Evolutionary conservation across 2,113 vertebrate genomes (phyloP).

Genomic region (Xenopus laevis): DNA sequence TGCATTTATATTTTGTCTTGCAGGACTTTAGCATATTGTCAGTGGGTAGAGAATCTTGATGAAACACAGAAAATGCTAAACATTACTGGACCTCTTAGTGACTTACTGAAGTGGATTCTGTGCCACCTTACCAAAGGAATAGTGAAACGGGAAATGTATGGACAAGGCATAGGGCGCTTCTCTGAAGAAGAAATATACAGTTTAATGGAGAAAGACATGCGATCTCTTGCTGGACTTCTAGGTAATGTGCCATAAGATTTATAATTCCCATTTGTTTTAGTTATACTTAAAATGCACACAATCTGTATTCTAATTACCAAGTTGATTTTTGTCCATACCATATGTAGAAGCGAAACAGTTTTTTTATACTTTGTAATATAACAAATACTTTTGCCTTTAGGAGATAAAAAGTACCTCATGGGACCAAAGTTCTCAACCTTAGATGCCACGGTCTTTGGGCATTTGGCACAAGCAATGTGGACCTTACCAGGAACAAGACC

Average conservation of each 20-base stretch:
- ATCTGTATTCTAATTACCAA: background rate
- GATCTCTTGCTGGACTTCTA: constrained; percentile 85
- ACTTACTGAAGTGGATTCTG: constrained; percentile 87
- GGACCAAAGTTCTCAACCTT: constrained; percentile 87
- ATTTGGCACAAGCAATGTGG: constrained; percentile 96
- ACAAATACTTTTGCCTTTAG: constrained; percentile 54
- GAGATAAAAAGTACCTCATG: constrained; percentile 98
- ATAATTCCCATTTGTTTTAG: no score
- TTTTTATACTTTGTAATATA: no score
- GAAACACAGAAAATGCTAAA: constrained; percentile 89
- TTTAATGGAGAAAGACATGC: constrained; percentile 97
- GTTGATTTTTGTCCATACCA: no score
- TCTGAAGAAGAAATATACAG: constrained; percentile 88
- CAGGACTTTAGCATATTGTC: constrained; percentile 93
- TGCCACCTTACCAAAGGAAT: constrained; percentile 88
- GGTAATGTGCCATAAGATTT: constrained; percentile 63
- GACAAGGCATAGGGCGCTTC: constrained; percentile 92
- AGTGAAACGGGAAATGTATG: constrained; percentile 92
- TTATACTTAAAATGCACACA: background rate
- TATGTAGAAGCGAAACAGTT: no score
- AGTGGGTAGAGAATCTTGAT: constrained; percentile 94
- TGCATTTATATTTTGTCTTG: constrained; percentile 29
- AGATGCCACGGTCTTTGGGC: constrained; percentile 92
- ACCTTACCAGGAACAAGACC: constrained; percentile 90
- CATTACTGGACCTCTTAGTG: constrained; percentile 85